A percentile compares a stretch with the other conserved stretches of the same genome.
These are phyloP conservation scores for Deilephila porcellus DNA, from an alignment of 2,888 invertebrate genomes.

Conservation along the genomic window DNA sequence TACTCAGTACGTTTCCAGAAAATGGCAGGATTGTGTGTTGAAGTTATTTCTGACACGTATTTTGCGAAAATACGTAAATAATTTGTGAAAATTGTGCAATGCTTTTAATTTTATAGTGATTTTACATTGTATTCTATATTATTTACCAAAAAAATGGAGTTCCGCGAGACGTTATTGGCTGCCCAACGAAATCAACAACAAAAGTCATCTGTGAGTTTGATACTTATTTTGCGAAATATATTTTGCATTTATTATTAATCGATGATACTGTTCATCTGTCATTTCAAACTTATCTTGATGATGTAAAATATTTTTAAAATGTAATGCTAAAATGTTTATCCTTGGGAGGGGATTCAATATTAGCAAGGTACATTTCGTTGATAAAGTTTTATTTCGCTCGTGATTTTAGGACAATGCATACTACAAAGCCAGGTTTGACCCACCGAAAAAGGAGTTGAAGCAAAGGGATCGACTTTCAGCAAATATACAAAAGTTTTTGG, in stretches of 20 bases:
- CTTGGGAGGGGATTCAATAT: neutral
- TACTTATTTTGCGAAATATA: conserved; percentile 46
- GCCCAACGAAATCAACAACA: conserved; percentile 83
- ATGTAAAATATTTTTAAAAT: neutral
- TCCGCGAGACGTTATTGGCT: conserved; percentile 78
- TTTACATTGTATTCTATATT: conserved; percentile 35
- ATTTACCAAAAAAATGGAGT: conserved; percentile 68
- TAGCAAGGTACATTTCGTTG: neutral
- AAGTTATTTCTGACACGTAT: conserved; percentile 78
- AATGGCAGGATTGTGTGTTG: conserved; percentile 79
- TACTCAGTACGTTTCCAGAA: conserved; percentile 82
- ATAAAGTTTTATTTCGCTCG: conserved; percentile 12
- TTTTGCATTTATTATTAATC: conserved; percentile 39
- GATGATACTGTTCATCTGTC: neutral
- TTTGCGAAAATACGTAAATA: conserved; percentile 70
- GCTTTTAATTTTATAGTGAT: conserved; percentile 44
- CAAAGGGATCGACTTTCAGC: conserved; percentile 88
- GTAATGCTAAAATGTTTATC: neutral
- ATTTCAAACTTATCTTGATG: neutral
- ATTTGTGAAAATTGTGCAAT: conserved; percentile 63
- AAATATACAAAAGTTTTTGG: conserved; percentile 93
- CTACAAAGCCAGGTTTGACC: conserved; percentile 92
- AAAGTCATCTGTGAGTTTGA: conserved; percentile 80
- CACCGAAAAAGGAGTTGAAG: conserved; percentile 92
- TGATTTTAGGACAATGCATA: conserved; percentile 78